These are phyloP conservation scores for Saimiri boliviensis DNA, from an alignment of 2,113 vertebrate species.

Conservation along the genomic window DNA sequence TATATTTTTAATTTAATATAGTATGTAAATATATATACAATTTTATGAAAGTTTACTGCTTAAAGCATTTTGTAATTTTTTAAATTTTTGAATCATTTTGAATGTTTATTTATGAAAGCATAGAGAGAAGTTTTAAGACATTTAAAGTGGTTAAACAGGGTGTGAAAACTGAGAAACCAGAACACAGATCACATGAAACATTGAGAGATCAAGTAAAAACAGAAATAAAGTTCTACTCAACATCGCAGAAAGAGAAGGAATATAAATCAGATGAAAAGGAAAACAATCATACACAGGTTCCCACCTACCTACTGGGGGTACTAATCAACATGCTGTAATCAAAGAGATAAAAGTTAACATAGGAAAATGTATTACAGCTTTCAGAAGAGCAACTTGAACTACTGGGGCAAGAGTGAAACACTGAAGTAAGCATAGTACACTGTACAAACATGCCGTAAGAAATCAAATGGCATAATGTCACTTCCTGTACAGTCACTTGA, in stretches of 20 bases:
- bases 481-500: fast-evolving
- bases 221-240: neutral
- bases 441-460: neutral
- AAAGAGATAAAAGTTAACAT: neutral
- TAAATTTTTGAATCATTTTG: neutral
- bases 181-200: neutral
- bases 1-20: neutral
- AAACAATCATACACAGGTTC: neutral
- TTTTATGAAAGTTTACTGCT: neutral
- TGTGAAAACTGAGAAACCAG: neutral
- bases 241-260: neutral
- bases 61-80: neutral
- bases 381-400: neutral
- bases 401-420: neutral
- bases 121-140: neutral
- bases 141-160: neutral
- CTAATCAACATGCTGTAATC: neutral
- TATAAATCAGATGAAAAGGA: neutral
- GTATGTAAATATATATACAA: neutral
- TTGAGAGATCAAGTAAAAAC: neutral
- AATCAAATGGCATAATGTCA: neutral
- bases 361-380: neutral
- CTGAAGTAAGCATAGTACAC: neutral
- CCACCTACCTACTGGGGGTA: neutral
- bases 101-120: neutral